These are phyloP conservation scores for Onychomys leucogaster DNA, from an alignment of 2,797 vertebrate species.

Conservation along the genomic window DNA sequence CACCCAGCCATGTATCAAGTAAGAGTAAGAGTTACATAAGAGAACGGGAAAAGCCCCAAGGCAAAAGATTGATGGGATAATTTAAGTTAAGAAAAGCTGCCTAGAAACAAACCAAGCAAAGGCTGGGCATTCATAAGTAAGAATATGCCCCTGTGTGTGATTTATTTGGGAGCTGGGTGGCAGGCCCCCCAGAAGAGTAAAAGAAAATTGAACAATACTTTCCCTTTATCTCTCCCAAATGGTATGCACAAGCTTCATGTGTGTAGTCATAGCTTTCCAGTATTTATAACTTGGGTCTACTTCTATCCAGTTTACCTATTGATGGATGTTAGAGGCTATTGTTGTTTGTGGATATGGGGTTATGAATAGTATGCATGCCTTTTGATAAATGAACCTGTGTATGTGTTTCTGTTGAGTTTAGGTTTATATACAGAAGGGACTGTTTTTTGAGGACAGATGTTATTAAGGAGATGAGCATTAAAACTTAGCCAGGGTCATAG, in stretches of 20 bases:
- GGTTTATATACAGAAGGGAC: not conserved
- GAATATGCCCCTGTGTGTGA: too few relatives aligned
- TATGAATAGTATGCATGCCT: not conserved
- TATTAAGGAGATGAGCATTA: not conserved
- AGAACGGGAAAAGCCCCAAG: too few relatives aligned
- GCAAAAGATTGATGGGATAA: too few relatives aligned
- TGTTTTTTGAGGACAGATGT: not conserved
- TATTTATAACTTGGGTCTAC: not conserved
- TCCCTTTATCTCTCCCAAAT: not conserved
- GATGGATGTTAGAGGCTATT: constrained; percentile 14
- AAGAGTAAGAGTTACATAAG: too few relatives aligned
- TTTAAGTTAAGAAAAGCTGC: too few relatives aligned
- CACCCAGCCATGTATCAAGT: too few relatives aligned
- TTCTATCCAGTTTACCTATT: not conserved
- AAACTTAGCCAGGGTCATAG: not conserved
- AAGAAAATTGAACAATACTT: too few relatives aligned
- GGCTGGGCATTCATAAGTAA: too few relatives aligned
- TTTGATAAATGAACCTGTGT: not conserved
- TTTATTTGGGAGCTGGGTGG: too few relatives aligned
- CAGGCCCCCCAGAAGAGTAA: too few relatives aligned
- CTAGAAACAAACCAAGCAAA: too few relatives aligned
- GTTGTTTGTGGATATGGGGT: constrained; percentile 1
- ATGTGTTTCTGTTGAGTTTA: not conserved
- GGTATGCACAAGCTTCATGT: not conserved
- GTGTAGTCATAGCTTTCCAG: not conserved